Evolutionary conservation across 2,113 vertebrate species (phyloP), one percentile per base, ranked within the genome.

Genomic region (Empidonax alnorum): DNA sequence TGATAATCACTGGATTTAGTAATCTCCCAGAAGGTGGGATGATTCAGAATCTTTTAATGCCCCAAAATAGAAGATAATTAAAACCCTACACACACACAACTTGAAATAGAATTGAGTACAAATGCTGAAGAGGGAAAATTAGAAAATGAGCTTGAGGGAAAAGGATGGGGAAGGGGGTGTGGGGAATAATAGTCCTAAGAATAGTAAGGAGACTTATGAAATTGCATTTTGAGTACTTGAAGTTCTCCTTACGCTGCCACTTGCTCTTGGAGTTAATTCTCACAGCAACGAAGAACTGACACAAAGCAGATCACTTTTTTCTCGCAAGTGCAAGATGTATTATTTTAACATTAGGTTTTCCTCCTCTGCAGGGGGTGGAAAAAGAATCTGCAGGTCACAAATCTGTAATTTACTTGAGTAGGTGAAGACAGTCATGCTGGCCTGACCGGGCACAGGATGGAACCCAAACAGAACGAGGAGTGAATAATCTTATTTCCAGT

Each of bases 11-110:
- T 81, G 84, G 72, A 80, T 95, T 92, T 95, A 74, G 93, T 97
- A 91, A 92, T 96, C 84, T 95, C 90, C 76, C 93, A 92, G 90
- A 94, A 96, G 90, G 96, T 96, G 77, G 90, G 76, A 92, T 97
- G 92, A 97, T 92, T 96, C 88, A 94, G 80, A 69, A 84, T 96
- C 76, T 93, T 89, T 68, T 76, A 91, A 82, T 90, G 50, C 76
- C 62, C 69, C n/a, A 56, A 78, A 96, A 93, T 74, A 89, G 95
- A 94, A 87, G 92, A 61, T 91, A 94, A 93, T 96, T 94, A 96
- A 84, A 94, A 78, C 84, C 44, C 66, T 69, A 41, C 77, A 62
- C 42, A 62, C 42, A 23, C 25, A 79, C 55, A 97, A 90, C 47
- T 89, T 61, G 73, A 84, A 95, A 82, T 55, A 93, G 86, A 91